Evolutionary conservation across 2,113 vertebrate genomes (phyloP).

Genomic region (Origma solitaria): DNA sequence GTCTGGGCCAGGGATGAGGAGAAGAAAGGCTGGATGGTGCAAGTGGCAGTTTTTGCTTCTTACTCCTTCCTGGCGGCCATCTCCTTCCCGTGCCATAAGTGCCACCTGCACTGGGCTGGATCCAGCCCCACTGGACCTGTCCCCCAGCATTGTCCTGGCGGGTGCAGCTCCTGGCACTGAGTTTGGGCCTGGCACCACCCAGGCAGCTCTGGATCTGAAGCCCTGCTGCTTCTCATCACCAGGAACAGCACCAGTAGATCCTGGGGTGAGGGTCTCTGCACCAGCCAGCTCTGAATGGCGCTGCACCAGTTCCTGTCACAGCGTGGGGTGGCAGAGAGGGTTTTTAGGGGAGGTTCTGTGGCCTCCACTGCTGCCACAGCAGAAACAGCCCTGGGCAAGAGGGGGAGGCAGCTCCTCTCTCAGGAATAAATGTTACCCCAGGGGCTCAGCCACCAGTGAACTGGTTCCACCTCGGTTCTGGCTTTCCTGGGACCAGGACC

Average conservation of each 20-base stretch:
- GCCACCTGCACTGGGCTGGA: neutral
- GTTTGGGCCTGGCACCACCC: neutral
- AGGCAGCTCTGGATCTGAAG: neutral
- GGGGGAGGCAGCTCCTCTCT: accelerated
- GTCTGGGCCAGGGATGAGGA: neutral
- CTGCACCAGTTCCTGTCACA: neutral
- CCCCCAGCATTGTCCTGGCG: accelerated
- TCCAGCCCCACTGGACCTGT: neutral
- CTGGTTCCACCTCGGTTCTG: accelerated
- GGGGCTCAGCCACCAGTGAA: no score
- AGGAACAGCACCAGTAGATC: accelerated
- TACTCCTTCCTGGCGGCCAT: neutral
- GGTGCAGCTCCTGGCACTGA: neutral
- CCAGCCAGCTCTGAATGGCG: accelerated
- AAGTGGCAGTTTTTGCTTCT: neutral
- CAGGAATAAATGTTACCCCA: neutral
- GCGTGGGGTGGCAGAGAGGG: accelerated
- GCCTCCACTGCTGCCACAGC: neutral
- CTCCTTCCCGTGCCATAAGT: accelerated
- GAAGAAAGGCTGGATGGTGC: neutral
- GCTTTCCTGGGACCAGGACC: neutral
- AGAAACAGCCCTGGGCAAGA: neutral
- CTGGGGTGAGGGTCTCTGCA: neutral
- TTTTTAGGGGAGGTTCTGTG: neutral
- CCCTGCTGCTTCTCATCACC: accelerated